These are phyloP conservation scores for Athalia cordata DNA, from an alignment of 2,888 invertebrate genomes.

Conservation along the genomic window DNA sequence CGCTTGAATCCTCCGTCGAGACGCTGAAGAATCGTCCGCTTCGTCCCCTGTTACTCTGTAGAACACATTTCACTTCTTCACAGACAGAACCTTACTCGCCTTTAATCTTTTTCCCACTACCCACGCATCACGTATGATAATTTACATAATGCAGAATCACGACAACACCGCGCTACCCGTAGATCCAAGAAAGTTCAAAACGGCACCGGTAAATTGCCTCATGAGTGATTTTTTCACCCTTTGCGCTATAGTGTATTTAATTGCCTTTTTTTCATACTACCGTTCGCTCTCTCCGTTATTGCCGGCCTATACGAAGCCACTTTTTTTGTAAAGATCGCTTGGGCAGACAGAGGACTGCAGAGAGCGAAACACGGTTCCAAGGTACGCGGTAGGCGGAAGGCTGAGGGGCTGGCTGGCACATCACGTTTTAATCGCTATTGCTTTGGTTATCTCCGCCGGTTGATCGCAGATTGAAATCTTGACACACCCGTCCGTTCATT, in stretches of 20 bases:
- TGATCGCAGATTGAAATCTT: slow-evolving; percentile 32
- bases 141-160: too few relatives aligned
- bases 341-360: slow-evolving; percentile 13
- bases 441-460: neutral
- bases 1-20: slow-evolving; percentile 75
- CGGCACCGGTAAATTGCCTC: too few relatives aligned
- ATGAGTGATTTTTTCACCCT: too few relatives aligned
- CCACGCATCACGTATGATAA: too few relatives aligned
- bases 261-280: too few relatives aligned
- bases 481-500: neutral
- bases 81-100: too few relatives aligned
- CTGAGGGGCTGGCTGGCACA: neutral
- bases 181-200: too few relatives aligned
- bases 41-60: slow-evolving; percentile 71
- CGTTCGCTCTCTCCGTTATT: too few relatives aligned
- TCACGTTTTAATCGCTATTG: slow-evolving; percentile 6
- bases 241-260: too few relatives aligned
- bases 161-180: too few relatives aligned
- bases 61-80: neutral
- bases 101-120: too few relatives aligned
- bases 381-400: slow-evolving; percentile 4
- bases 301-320: neutral
- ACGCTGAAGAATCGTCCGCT: slow-evolving; percentile 74
- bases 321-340: slow-evolving; percentile 7
- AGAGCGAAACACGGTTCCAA: neutral